These are phyloP conservation scores for Heliothis subflexa DNA, from an alignment of 1,140 invertebrate species.

Conservation along the genomic window DNA sequence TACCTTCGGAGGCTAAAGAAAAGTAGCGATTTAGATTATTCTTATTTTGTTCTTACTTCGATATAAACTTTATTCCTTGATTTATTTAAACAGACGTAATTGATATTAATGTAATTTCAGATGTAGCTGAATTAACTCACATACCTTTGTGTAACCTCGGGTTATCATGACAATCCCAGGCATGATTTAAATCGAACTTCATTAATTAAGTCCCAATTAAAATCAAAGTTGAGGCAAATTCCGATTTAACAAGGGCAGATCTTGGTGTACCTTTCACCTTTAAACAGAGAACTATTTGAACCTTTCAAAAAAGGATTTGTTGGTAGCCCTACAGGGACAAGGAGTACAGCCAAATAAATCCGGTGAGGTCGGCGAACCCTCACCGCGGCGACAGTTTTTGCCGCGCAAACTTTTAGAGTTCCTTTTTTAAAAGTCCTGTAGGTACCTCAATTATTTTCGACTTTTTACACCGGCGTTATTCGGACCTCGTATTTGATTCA, in stretches of 20 bases:
- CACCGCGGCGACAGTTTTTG: slow-evolving; percentile 78
- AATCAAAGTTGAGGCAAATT: slow-evolving; percentile 26
- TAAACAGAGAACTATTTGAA: neutral
- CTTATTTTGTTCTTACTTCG: neutral
- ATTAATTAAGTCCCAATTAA: slow-evolving; percentile 31
- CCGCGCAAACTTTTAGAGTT: slow-evolving; percentile 71
- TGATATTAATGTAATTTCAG: neutral
- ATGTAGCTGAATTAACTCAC: neutral
- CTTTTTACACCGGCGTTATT: slow-evolving; percentile 46
- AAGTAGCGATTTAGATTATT: slow-evolving; percentile 10
- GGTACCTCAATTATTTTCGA: slow-evolving; percentile 77
- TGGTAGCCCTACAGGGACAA: slow-evolving; percentile 36
- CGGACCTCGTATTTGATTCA: slow-evolving; percentile 37
- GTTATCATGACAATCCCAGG: slow-evolving; percentile 21
- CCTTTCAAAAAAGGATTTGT: slow-evolving; percentile 19
- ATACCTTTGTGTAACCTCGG: neutral
- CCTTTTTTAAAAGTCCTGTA: slow-evolving; percentile 73
- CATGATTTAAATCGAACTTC: slow-evolving; percentile 24
- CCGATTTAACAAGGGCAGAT: neutral
- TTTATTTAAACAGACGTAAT: neutral
- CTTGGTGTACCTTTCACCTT: slow-evolving; percentile 14
- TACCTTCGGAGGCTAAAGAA: neutral
- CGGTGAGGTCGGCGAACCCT: slow-evolving; percentile 71
- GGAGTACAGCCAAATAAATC: slow-evolving; percentile 71
- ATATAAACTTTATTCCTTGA: neutral